Conservation (phyloP, 2,113 vertebrate species). For the Ciconia boyciana region DNA sequence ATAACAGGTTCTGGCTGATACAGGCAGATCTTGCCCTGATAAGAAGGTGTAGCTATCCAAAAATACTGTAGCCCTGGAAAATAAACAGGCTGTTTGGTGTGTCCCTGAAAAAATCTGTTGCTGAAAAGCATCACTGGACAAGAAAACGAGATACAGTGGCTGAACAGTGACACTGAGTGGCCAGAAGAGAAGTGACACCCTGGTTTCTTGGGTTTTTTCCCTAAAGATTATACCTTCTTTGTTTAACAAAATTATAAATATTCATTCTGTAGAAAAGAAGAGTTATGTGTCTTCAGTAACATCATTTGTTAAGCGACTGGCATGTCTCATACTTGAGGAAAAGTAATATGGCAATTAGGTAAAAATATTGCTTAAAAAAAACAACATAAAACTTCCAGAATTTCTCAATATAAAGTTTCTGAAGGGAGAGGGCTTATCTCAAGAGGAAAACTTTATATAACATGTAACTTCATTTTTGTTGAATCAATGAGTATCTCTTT, state of each 20-base stretch:
- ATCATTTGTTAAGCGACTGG: background rate
- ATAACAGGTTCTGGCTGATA: background rate
- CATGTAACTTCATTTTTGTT: background rate
- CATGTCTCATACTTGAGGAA: background rate
- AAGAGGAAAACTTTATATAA: background rate
- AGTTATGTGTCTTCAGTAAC: background rate
- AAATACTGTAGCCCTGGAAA: background rate
- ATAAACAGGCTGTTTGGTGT: background rate
- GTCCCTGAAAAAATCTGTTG: background rate
- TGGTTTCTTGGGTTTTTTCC: background rate
- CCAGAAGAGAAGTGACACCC: background rate
- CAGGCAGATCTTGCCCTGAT: background rate
- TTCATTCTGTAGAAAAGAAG: background rate
- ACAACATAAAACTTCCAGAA: background rate
- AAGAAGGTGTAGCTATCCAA: background rate
- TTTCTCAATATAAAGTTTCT: background rate
- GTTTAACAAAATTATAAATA: background rate
- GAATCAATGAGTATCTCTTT: background rate
- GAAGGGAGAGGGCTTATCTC: background rate
- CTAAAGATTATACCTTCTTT: background rate
- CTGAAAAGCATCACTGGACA: background rate
- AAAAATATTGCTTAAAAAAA: background rate
- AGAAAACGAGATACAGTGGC: background rate
- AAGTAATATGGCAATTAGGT: background rate
- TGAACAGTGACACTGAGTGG: constrained; percentile 66